phyloP scores from a whole-genome alignment of 2,113 vertebrate genomes.

The Euleptes europaea region DNA sequence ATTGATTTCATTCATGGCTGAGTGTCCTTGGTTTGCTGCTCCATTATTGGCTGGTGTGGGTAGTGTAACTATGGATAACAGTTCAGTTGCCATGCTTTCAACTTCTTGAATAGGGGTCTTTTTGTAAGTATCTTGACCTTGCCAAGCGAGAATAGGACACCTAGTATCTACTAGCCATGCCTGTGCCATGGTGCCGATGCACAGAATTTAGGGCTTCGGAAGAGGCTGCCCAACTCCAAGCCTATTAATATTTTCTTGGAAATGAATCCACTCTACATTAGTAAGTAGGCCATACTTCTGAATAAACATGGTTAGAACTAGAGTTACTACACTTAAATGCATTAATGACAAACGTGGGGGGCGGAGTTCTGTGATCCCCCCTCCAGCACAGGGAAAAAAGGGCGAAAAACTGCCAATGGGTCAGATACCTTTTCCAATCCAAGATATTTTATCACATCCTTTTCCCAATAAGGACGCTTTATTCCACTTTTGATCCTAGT shows the following conservation, averaged over 20 bases:
- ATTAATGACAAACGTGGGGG: not conserved
- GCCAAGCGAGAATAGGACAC: too few relatives aligned
- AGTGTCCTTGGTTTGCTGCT: too few relatives aligned
- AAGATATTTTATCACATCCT: slow-evolving; percentile 81
- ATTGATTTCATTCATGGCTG: too few relatives aligned
- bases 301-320: not conserved
- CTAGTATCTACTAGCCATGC: too few relatives aligned
- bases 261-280: not conserved
- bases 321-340: not conserved
- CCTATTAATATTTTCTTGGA: not conserved
- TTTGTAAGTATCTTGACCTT: not conserved
- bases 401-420: not conserved
- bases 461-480: slow-evolving; percentile 94
- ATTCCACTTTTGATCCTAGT: slow-evolving; percentile 84
- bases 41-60: too few relatives aligned
- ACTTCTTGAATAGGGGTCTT: too few relatives aligned
- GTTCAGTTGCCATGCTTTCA: too few relatives aligned
- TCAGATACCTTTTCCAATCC: slow-evolving; percentile 86
- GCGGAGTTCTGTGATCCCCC: not conserved
- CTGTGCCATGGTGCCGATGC: too few relatives aligned
- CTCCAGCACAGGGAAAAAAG: not conserved
- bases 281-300: not conserved
- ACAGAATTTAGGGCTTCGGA: too few relatives aligned
- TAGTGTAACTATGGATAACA: too few relatives aligned
- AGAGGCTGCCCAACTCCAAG: not conserved